Base-by-base conservation (phyloP, 2,888 invertebrate genomes). In the Xestia sexstrigata region DNA sequence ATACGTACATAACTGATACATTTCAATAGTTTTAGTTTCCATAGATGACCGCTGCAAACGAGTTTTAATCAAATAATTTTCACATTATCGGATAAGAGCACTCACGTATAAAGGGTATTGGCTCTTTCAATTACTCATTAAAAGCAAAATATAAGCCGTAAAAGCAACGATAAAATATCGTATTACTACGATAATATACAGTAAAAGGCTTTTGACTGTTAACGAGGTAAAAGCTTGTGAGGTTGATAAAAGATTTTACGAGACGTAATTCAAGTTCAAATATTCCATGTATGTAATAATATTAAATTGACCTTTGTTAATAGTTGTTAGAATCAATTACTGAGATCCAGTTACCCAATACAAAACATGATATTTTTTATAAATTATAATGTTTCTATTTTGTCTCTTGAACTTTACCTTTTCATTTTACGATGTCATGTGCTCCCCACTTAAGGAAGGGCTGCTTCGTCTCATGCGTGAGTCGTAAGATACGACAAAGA, bases 131-230 rank as follows among this genome's bases (percentile, higher is more conserved):
- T 73, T 47, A 42, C 30, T 30, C 1, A 45, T n/a, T 70, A 63
- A 67, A 84, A 81, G 47, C 13, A 63, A 65, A 70, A 84, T 74
- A 67, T 67, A 11, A 42, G 52, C 2, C 47, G 8, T 78, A 67
- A 67, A 79, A 60, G 52, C 20, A 55, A 66, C 42, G 35, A 67
- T 79, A 71, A 55, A 11, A 69, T 82, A 82, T 70, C 55, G 13
- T 45, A 80, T 71, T 74, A 72, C 74, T 70, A 74, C 65, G 65
- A 60, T 70, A 70, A 49, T n/a, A 60, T 74, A 73, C 74, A 79
- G 74, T 87, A 79, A 72, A 85, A 82, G 74, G 49, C 58, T 69
- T 77, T 74, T 73, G 67, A 79, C 78, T 68, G 76, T 78, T 74
- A 78, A 87, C 73, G 67, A 79, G 79, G 79, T 78, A 78, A 79